Percentiles rank a stretch among this genome's conserved stretches.
Evolutionary conservation across 2,888 invertebrate species (phyloP).

Genomic region (Meteorus cinctellus): DNA sequence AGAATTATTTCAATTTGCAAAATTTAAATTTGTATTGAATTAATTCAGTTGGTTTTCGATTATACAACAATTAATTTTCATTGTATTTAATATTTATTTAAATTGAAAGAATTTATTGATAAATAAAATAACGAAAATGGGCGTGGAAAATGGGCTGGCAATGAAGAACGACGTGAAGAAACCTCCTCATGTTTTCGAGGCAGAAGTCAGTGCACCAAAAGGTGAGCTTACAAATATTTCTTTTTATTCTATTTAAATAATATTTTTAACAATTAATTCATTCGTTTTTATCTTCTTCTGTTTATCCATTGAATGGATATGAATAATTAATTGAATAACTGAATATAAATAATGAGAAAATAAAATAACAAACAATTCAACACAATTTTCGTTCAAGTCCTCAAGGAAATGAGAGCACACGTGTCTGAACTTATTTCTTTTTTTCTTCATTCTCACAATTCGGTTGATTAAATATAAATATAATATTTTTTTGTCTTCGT

Average conservation of each 20-base stretch:
- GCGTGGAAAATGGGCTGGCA: constrained; percentile 59
- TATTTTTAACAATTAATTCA: no score
- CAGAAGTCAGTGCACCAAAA: constrained; percentile 55
- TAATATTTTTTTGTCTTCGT: constrained; percentile 11
- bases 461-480: constrained; percentile 9
- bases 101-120: constrained; percentile 33
- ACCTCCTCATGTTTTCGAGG: constrained; percentile 56
- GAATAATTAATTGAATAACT: no score
- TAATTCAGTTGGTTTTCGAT: no score
- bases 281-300: no score
- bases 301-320: no score
- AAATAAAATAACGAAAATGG: constrained; percentile 45
- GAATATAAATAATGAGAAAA: no score
- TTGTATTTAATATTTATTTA: constrained; percentile 15
- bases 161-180: constrained; percentile 57
- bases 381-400: neutral
- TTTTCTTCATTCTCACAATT: neutral
- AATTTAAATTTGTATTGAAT: no score
- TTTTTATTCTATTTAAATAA: no score
- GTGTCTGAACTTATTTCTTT: neutral
- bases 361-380: neutral
- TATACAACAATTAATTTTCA: no score
- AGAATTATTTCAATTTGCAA: neutral
- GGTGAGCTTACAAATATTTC: constrained; percentile 51
- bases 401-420: neutral